These are phyloP conservation scores for Odontesthes bonariensis DNA, from an alignment of 2,113 vertebrate species.

Conservation along the genomic window DNA sequence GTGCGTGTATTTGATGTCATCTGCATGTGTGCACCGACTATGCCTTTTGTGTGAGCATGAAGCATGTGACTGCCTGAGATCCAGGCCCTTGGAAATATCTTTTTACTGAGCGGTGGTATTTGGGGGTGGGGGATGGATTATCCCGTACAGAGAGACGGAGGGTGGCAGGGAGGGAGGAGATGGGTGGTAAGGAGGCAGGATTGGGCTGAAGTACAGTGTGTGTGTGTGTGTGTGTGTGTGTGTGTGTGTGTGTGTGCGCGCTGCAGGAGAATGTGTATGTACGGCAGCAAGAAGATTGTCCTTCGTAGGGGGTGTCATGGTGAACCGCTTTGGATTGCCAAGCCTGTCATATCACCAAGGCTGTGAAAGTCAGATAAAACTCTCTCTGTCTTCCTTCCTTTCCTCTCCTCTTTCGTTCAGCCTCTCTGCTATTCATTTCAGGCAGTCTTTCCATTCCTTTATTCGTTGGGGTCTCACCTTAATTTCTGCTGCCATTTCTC, in stretches of 20 bases:
- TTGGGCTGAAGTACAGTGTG: constrained; percentile 29
- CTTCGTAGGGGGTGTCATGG: constrained; percentile 68
- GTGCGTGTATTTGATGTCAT: constrained; percentile 27
- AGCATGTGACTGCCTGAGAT: constrained; percentile 42
- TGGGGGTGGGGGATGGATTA: constrained; percentile 63
- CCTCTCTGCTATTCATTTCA: constrained; percentile 1
- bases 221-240: constrained; percentile 31
- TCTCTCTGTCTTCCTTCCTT: constrained; percentile 32
- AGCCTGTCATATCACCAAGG: constrained; percentile 61
- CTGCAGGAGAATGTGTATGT: constrained; percentile 48
- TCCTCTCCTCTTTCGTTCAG: constrained; percentile 32
- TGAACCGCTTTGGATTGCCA: constrained; percentile 60
- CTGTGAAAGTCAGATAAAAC: constrained; percentile 76
- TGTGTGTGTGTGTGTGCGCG: constrained; percentile 26
- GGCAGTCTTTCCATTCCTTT: neutral
- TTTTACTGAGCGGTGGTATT: constrained; percentile 66
- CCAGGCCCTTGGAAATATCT: constrained; percentile 58
- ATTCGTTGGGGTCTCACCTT: constrained; percentile 22
- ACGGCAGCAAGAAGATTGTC: constrained; percentile 61
- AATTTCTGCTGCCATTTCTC: constrained; percentile 6
- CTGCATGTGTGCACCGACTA: constrained; percentile 32
- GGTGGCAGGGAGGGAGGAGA: constrained; percentile 44
- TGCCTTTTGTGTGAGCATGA: constrained; percentile 51
- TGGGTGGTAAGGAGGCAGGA: constrained; percentile 9
- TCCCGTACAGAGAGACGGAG: constrained; percentile 49